Conservation (phyloP, 1,140 invertebrate species). For the Caerostris extrusa region DNA sequence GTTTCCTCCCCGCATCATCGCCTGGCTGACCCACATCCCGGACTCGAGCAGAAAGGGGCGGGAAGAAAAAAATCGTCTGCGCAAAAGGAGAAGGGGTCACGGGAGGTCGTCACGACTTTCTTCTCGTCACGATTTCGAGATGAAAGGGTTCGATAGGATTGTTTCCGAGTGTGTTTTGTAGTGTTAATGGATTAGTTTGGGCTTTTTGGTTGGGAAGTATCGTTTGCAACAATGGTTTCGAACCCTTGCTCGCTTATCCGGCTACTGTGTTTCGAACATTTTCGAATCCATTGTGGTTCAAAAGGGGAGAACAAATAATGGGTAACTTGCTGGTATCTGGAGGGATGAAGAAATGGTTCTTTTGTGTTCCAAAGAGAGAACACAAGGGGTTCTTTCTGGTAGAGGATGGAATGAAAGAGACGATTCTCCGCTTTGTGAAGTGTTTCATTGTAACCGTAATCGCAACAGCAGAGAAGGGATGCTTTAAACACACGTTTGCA, state of each 20-base stretch:
- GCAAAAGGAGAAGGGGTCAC: background rate
- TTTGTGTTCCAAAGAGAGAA: background rate
- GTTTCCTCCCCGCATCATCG: conserved; percentile 29
- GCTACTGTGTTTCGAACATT: background rate
- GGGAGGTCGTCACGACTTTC: conserved; percentile 66
- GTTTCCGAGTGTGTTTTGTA: conserved; percentile 15
- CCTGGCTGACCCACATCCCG: background rate
- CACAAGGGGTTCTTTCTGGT: background rate
- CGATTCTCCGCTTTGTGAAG: background rate
- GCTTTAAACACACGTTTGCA: too few relatives aligned
- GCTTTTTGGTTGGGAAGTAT: background rate
- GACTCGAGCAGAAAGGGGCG: background rate
- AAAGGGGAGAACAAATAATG: background rate
- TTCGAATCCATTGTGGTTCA: background rate
- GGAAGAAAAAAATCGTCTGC: conserved; percentile 24
- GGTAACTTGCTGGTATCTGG: background rate
- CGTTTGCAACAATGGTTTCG: background rate
- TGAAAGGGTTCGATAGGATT: conserved; percentile 46
- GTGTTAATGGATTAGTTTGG: conserved; percentile 42
- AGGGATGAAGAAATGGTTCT: background rate
- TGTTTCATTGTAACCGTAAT: background rate
- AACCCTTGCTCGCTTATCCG: too few relatives aligned
- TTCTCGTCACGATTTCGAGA: conserved; percentile 12
- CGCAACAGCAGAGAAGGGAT: too few relatives aligned
- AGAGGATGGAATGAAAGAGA: background rate